Conservation (phyloP, 2,113 vertebrate genomes). For the Madoqua kirkii region DNA sequence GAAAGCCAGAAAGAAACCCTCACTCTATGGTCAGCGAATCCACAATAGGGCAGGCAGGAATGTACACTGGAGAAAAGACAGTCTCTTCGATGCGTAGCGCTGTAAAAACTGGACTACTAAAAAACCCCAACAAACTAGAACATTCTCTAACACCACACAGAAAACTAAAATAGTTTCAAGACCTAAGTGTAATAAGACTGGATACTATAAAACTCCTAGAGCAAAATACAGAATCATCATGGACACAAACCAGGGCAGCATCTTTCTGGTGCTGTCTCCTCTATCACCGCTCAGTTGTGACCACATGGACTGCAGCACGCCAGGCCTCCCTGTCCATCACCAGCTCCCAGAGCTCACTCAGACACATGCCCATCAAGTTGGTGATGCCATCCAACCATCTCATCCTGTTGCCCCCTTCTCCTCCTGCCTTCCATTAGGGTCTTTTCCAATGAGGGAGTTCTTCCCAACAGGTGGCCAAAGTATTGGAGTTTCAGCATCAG, state of each 20-base stretch:
- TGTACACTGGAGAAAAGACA: background rate
- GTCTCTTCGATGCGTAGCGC: rapidly evolving
- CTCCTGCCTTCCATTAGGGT: background rate
- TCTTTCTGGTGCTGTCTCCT: background rate
- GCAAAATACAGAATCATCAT: background rate
- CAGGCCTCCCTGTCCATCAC: background rate
- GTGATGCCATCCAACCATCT: background rate
- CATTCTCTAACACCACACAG: background rate
- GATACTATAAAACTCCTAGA: background rate
- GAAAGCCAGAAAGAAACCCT: background rate
- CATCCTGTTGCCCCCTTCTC: background rate
- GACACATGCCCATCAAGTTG: background rate
- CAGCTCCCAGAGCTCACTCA: background rate
- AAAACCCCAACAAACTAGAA: background rate
- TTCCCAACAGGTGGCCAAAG: background rate
- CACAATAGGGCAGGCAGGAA: background rate
- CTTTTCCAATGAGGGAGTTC: background rate
- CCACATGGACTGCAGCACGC: background rate
- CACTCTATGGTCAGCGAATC: background rate
- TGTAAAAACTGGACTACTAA: background rate
- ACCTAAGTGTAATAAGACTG: background rate
- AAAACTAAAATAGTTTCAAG: background rate
- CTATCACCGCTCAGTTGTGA: background rate
- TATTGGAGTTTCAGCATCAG: background rate
- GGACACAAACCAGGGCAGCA: background rate